phyloP scores from a whole-genome alignment of 2,888 invertebrate species.

The Alentia gelatinosa region DNA sequence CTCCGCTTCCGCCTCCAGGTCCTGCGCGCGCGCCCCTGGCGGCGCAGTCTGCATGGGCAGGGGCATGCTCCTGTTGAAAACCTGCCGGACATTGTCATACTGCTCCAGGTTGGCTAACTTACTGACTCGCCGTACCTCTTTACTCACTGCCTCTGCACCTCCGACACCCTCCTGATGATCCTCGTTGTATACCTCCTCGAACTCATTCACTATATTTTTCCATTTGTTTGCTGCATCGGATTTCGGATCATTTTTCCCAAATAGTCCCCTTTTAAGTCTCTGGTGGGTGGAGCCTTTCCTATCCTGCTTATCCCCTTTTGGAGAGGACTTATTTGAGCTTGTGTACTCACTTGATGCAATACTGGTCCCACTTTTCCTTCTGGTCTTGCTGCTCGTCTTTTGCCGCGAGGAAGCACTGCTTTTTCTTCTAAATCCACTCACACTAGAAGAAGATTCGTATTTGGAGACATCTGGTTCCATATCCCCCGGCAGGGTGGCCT shows the following conservation, averaged over 20 bases:
- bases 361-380: background rate
- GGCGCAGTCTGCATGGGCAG: constrained; percentile 51
- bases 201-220: constrained; percentile 54
- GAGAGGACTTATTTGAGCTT: background rate
- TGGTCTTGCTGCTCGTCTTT: background rate
- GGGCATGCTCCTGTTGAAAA: constrained; percentile 56
- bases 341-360: background rate
- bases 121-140: constrained; percentile 30
- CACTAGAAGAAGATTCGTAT: background rate
- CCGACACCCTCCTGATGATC: background rate
- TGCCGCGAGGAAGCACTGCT: background rate
- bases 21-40: constrained; percentile 39
- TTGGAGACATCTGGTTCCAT: constrained; percentile 20
- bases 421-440: background rate
- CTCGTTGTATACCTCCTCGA: constrained; percentile 47
- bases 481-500: background rate
- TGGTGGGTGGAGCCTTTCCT: background rate
- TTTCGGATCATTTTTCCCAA: constrained; percentile 21
- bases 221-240: constrained; percentile 21
- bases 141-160: background rate
- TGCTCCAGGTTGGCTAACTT: constrained; percentile 52
- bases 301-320: background rate
- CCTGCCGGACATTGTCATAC: constrained; percentile 59
- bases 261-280: background rate
- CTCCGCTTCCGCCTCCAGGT: constrained; percentile 47